phyloP scores from a whole-genome alignment of 2,888 invertebrate genomes.

The Chorisops tibialis region DNA sequence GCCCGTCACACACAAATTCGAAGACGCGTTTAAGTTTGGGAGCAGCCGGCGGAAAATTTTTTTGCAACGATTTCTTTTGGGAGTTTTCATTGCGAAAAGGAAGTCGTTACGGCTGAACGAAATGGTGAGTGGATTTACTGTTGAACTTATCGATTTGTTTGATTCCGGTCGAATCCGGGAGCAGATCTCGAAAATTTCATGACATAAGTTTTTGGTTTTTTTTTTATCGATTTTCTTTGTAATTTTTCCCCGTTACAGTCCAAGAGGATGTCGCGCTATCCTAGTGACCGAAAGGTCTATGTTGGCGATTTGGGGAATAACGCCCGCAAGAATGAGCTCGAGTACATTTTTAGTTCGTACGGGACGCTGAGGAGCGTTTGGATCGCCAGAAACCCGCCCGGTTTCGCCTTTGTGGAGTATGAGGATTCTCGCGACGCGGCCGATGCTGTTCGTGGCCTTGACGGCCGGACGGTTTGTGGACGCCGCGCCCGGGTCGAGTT shows the following conservation, averaged over 20 bases:
- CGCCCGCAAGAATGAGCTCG: slow-evolving; percentile 89
- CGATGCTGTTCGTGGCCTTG: slow-evolving; percentile 75
- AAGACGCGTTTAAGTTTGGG: slow-evolving; percentile 16
- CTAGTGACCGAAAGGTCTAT: slow-evolving; percentile 89
- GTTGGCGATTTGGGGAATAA: slow-evolving; percentile 91
- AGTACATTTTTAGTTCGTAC: slow-evolving; percentile 89
- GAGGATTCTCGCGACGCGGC: slow-evolving; percentile 88
- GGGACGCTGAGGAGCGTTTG: slow-evolving; percentile 91
- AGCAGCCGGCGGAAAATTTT: slow-evolving; percentile 16
- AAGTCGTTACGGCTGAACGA: not conserved
- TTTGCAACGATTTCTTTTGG: too few relatives aligned
- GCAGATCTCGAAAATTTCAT: not conserved
- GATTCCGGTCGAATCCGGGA: too few relatives aligned
- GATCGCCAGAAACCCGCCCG: slow-evolving; percentile 92
- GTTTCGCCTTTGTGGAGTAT: slow-evolving; percentile 92
- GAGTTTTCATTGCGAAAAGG: too few relatives aligned
- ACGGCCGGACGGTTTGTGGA: slow-evolving; percentile 83
- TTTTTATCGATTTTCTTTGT: slow-evolving; percentile 8
- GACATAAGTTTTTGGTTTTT: not conserved
- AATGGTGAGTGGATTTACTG: not conserved
- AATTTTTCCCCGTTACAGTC: slow-evolving; percentile 37
- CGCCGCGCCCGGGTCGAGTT: slow-evolving; percentile 86
- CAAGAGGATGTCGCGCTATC: slow-evolving; percentile 69
- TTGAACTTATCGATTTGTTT: slow-evolving; percentile 18
- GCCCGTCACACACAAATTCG: too few relatives aligned